Conservation (phyloP, 2,888 invertebrate species). For the Autographa pulchrina region DNA sequence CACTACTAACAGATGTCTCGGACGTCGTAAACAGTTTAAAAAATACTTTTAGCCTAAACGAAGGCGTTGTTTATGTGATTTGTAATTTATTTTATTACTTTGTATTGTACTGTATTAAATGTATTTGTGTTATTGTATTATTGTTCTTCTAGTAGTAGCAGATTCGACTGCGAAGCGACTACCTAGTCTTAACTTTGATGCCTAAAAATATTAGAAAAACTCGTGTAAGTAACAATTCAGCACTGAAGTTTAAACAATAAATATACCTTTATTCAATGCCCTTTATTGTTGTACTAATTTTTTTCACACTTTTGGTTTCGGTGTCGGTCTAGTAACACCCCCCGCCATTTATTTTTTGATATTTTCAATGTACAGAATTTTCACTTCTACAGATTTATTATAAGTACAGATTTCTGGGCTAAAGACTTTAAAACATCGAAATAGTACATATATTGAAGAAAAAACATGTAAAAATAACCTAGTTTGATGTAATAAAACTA, state of each 20-base stretch:
- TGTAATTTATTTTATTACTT: slow-evolving; percentile 4
- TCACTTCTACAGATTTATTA: too few species aligned
- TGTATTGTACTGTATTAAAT: not conserved
- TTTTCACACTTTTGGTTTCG: too few species aligned
- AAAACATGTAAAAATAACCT: not conserved
- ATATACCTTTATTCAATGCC: too few species aligned
- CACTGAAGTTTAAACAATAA: too few species aligned
- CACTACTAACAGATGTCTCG: slow-evolving; percentile 59
- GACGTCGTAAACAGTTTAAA: slow-evolving; percentile 55
- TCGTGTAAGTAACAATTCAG: too few species aligned
- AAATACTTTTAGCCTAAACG: slow-evolving; percentile 46
- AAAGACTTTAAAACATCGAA: too few species aligned
- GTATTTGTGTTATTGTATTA: not conserved
- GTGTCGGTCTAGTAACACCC: too few species aligned
- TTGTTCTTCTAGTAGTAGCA: not conserved
- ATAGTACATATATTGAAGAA: too few species aligned
- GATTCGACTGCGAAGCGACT: not conserved
- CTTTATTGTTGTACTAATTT: too few species aligned
- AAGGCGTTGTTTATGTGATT: slow-evolving; percentile 32
- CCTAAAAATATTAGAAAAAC: not conserved
- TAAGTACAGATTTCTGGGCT: too few species aligned
- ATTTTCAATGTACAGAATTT: too few species aligned
- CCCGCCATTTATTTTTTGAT: too few species aligned
- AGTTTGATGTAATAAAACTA: not conserved
- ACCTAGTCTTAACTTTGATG: not conserved